Evolutionary conservation across 2,113 vertebrate species (phyloP).

Genomic region (Cisticola juncidis): DNA sequence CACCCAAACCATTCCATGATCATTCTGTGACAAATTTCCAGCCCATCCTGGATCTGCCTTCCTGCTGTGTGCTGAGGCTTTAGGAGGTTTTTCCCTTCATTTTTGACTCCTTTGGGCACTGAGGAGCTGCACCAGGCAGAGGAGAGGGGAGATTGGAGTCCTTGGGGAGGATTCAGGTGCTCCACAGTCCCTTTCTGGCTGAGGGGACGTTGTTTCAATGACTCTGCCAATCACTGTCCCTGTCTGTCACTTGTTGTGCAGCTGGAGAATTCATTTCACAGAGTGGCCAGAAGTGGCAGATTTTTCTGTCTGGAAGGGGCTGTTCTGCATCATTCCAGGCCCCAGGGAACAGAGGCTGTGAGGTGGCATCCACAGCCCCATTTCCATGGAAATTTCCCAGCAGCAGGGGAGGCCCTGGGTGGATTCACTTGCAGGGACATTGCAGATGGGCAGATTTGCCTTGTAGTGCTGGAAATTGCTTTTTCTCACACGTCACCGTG

Average conservation of each 20-base stretch:
- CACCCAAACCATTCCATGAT: neutral
- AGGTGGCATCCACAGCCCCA: neutral
- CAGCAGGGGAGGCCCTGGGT: neutral
- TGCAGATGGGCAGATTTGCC: neutral
- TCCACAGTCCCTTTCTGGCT: neutral
- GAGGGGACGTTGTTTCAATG: neutral
- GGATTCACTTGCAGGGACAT: neutral
- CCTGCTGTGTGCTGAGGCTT: neutral
- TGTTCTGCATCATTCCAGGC: neutral
- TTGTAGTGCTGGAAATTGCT: neutral
- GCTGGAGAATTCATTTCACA: neutral
- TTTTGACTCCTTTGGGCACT: neutral
- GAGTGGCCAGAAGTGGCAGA: neutral
- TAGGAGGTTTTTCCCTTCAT: neutral
- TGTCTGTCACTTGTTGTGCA: neutral
- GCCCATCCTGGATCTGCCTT: neutral
- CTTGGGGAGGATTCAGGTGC: neutral
- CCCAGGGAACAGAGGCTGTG: neutral
- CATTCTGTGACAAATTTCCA: neutral
- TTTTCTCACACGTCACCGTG: neutral
- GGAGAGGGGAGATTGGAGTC: neutral
- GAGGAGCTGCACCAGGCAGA: neutral
- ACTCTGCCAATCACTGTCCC: conserved; percentile 32
- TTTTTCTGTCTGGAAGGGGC: neutral
- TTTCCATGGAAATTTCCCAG: neutral